phyloP scores from a whole-genome alignment of 1,140 invertebrate genomes.

The Hycleus phaleratus region DNA sequence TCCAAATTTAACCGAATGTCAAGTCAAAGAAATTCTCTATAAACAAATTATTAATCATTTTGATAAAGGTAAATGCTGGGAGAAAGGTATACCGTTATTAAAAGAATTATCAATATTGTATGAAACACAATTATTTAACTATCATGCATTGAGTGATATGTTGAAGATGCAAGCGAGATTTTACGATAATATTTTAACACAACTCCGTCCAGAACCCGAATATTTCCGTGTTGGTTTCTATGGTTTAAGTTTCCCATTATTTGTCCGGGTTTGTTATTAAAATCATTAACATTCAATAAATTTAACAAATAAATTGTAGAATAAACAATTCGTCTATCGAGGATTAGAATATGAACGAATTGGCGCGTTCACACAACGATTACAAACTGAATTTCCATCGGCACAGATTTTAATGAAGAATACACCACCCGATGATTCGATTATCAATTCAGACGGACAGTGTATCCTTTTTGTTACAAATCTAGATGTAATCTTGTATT shows the following conservation, averaged over 20 bases:
- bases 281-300: not conserved
- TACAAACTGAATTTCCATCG: conserved; percentile 88
- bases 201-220: conserved; percentile 83
- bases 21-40: conserved; percentile 90
- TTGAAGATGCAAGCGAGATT: conserved; percentile 81
- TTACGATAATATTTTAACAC: conserved; percentile 82
- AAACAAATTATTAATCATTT: conserved; percentile 89
- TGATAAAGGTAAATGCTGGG: conserved; percentile 94
- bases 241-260: conserved; percentile 86
- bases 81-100: conserved; percentile 87
- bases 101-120: conserved; percentile 88
- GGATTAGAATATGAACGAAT: conserved; percentile 94
- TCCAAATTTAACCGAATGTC: conserved; percentile 72
- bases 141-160: conserved; percentile 76
- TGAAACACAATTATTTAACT: conserved; percentile 85
- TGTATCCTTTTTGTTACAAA: conserved; percentile 50
- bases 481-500: not conserved
- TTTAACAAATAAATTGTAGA: conserved; percentile 51
- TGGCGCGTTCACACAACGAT: conserved; percentile 84
- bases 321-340: conserved; percentile 93
- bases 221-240: conserved; percentile 97
- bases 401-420: conserved; percentile 88
- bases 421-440: conserved; percentile 78
- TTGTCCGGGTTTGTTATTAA: conserved; percentile 70
- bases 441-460: conserved; percentile 75